A percentile compares a stretch with the other conserved stretches of the same genome.
phyloP scores from a whole-genome alignment of 2,797 vertebrate genomes.

The Tapirus indicus region DNA sequence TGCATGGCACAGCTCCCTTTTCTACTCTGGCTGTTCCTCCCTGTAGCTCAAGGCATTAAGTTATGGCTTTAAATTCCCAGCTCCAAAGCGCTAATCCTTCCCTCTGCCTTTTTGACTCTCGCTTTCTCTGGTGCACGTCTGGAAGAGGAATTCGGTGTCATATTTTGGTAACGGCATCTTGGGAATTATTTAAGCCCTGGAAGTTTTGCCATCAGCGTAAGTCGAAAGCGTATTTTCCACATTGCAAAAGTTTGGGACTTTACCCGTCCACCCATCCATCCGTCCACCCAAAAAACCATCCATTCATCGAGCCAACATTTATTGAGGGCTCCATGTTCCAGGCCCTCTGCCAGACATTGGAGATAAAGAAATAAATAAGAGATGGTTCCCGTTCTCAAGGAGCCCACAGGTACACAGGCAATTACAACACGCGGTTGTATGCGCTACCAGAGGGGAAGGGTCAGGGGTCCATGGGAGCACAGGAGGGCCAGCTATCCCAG shows the following conservation, averaged over 20 bases:
- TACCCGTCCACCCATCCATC: background rate
- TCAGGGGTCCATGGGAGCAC: background rate
- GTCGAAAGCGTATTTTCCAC: background rate
- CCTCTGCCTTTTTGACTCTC: background rate
- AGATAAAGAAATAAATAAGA: background rate
- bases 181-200: background rate
- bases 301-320: background rate
- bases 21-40: background rate
- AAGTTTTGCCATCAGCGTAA: background rate
- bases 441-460: too few species aligned
- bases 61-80: background rate
- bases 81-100: background rate
- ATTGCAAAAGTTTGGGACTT: background rate
- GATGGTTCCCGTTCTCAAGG: background rate
- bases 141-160: background rate
- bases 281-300: background rate
- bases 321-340: background rate
- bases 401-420: background rate
- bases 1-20: background rate
- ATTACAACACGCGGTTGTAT: fast-evolving
- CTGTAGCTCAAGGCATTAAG: background rate
- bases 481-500: background rate
- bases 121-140: background rate
- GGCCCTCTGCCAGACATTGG: background rate
- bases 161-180: background rate